Base-by-base conservation (phyloP, 1,140 invertebrate species). In the Euwallacea similis region DNA sequence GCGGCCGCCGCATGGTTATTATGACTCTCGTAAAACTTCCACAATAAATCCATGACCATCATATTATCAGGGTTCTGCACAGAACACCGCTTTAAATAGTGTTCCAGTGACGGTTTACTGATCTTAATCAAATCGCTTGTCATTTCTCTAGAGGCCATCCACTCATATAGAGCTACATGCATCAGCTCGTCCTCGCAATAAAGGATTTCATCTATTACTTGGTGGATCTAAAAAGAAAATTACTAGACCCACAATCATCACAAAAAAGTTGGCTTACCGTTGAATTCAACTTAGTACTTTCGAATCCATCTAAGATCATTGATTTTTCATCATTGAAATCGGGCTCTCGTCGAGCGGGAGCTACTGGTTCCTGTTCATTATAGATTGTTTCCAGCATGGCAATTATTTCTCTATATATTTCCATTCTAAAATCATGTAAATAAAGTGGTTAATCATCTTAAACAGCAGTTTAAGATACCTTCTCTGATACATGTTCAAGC, bases 21-120 rank as follows among this genome's bases (percentile, higher is more conserved):
- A 78, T 90, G 93, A 77, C 91, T 92, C 80, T 98, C 96, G 78
- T 98, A 97, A 81, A 93, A 97, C 81, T 96, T 96, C 97, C 97
- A 98, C 11, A 98, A 83, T 66, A 99, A 84, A 82, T 98, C 95
- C 55, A 94, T 87, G 6, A 93, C 69, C n/a, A 87, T 85, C 0
- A 90, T 81, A 70, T 87, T 85, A 16, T 87, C 83, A 3, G 83
- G 81, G 64, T 85, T 82, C 53, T 82, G 79, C 50, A 82, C 78
- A 2, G 86, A 82, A 67, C 86, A 84, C 41, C 89, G 86, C 61
- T 89, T 88, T 10, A 97, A 80, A 78, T 93, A 97, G 46, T 87
- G 86, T 78, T 96, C 93, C 50, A 97, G 83, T 6, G 91, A 93
- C n/a, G 91, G 87, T 64, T 93, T 90, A 53, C 88, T 84, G 75